These are phyloP conservation scores for Listrodromus nycthemerus DNA, from an alignment of 2,888 invertebrate species.

Conservation along the genomic window DNA sequence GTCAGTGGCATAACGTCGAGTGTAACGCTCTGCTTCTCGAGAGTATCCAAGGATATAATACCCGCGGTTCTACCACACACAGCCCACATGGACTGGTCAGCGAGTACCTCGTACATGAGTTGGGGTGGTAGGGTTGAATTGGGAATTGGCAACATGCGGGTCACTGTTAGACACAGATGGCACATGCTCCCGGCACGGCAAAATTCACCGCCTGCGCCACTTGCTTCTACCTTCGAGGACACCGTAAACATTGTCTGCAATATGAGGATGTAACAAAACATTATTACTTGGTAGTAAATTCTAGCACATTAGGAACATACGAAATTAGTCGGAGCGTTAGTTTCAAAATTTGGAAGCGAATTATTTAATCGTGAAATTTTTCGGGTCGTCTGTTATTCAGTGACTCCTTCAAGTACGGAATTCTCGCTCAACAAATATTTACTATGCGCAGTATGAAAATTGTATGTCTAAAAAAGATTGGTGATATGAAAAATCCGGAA, in stretches of 20 bases:
- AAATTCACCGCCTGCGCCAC: constrained; percentile 89
- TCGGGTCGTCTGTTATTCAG: too few relatives aligned
- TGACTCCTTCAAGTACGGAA: too few relatives aligned
- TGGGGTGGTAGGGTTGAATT: constrained; percentile 77
- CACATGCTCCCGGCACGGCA: constrained; percentile 96
- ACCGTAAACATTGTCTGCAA: constrained; percentile 92
- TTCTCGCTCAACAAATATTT: too few relatives aligned
- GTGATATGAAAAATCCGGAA: too few relatives aligned
- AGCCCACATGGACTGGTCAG: constrained; percentile 97
- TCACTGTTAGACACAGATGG: constrained; percentile 91
- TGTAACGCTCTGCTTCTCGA: constrained; percentile 90
- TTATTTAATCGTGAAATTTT: too few relatives aligned
- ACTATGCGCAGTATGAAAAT: too few relatives aligned
- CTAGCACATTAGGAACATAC: not conserved
- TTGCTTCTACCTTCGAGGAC: constrained; percentile 91
- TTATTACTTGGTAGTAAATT: not conserved
- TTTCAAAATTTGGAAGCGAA: too few relatives aligned
- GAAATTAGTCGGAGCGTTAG: not conserved
- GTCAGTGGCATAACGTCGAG: constrained; percentile 97
- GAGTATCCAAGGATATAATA: constrained; percentile 87
- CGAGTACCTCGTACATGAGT: constrained; percentile 97
- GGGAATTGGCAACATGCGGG: constrained; percentile 83
- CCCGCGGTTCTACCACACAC: constrained; percentile 96
- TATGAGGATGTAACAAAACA: constrained; percentile 11
- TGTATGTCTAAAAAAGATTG: too few relatives aligned